Percentiles rank a stretch among this genome's conserved stretches.
Conservation (phyloP, 1,140 invertebrate genomes). For the Portunus trituberculatus region DNA sequence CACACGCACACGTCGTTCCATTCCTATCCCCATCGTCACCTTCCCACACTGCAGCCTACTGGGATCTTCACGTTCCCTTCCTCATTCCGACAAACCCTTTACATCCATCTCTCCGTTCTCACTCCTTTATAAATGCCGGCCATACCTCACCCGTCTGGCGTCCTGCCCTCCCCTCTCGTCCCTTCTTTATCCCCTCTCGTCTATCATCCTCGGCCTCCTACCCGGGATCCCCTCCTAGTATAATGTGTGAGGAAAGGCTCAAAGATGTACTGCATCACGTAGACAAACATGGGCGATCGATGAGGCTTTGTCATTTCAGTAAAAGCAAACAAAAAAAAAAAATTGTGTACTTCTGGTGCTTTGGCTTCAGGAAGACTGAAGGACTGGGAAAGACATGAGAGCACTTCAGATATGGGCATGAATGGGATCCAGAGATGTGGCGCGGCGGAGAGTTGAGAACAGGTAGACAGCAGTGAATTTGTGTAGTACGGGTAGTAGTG, state of each 20-base stretch:
- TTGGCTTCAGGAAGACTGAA: no score
- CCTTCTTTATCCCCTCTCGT: neutral
- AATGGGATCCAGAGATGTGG: no score
- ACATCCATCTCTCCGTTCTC: neutral
- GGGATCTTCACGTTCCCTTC: neutral
- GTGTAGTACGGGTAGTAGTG: neutral
- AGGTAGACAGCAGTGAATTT: no score
- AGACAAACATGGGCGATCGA: neutral
- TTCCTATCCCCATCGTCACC: neutral
- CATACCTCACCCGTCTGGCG: neutral
- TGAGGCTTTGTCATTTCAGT: neutral
- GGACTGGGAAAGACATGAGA: no score
- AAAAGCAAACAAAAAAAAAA: neutral
- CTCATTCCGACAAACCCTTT: neutral
- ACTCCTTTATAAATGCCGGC: neutral
- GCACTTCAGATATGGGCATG: neutral
- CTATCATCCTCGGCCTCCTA: neutral
- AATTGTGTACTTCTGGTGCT: no score
- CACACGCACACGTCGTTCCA: neutral
- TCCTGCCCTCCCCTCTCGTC: neutral
- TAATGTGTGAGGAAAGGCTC: neutral
- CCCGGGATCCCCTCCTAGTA: neutral
- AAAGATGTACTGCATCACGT: neutral
- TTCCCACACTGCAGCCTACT: no score
- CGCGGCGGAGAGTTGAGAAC: no score